Base-by-base conservation (phyloP, 2,888 invertebrate genomes). In the Sisyra nigra region DNA sequence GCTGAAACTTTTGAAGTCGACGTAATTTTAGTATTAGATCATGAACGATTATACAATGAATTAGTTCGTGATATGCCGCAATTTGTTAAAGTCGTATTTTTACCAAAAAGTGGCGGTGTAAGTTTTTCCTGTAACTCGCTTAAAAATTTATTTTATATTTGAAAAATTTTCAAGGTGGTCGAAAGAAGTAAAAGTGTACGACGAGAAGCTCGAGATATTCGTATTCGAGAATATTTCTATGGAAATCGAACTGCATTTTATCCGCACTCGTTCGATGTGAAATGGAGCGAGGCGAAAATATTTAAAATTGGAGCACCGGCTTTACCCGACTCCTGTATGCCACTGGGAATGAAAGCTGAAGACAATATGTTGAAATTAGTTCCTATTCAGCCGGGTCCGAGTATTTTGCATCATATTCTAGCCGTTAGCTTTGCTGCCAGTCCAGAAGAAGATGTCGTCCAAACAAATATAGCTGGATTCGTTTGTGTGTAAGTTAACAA, bases 101-200 rank as follows among this genome's bases (percentile, higher is more conserved):
- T 89, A 47, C 93, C 93, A 0, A 98, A 97, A 64, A 94, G 94
- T 58, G 96, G 96, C 18, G 98, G 98, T 34, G 96, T 88, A 60
- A 71, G 73, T 68, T 45, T 18, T 29, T 11, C 35, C 19, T 35
- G 9, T 9, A 11, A 40, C 4, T 36, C 6, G 14, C n/a, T 19
- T 6, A 3, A 19, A 42, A 35, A 39, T 42, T 46, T 9, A 9
- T 33, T 18, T 14, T 18, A 47, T 37, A 43, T 15, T 33, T n/a
- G n/a, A n/a, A n/a, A n/a, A n/a, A n/a, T 24, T 45, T 45, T 51
- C 46, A 49, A 84, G 84, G 84, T 93, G 5, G 93, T 93, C 0
- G 92, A 92, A 58, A 68, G 93, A 13, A 84, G 79, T 44, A 71
- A 76, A 46, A 65, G 74, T 14, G 71, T 75, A 44, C 68, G 93